Evolutionary conservation across 1,140 invertebrate species (phyloP), one percentile per base, ranked within the genome.

Genomic region (Drosophila mayri): DNA sequence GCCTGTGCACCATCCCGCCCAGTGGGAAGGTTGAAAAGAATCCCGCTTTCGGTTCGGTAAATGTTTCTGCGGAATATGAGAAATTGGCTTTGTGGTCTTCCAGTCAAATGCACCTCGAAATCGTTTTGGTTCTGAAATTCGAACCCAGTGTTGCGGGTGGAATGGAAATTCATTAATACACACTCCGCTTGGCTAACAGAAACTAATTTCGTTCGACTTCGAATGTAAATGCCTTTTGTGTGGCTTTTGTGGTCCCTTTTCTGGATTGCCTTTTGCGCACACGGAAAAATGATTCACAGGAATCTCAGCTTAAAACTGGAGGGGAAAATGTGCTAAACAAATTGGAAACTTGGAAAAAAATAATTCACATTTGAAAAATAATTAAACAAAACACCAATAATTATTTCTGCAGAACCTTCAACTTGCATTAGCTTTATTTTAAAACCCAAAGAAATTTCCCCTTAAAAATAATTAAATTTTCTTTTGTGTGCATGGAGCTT

Each of bases 11-110:
- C 32, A 20, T 9, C 12, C 50, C 35, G 4, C 9, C 11, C 16
- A 25, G 25, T 25, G 25, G 25, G 25, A 25, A 43, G 49, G 38
- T 35, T 40, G 54, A 44, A 63, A 65, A 49, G 77, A 64, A 68
- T 76, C 58, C 66, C 67, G 55, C 75, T 83, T 68, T 61, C 57
- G 60, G 75, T 67, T 76, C 46, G 44, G 46, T 61, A 58, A 74
- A 67, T 81, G 62, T 35, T 58, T 65, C 32, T 57, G 50, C 50
- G 35, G 30, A n/a, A 71, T 28, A 79, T 82, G 83, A 77, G 81
- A 61, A 83, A 87, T 87, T 82, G 79, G 64, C 68, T 82, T 74
- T 87, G 83, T 58, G 83, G 83, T 74, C 67, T 88, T 87, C 84
- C 83, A 87, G 66, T 88, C 79, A 88, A 87, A 88, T 88, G 84